phyloP scores from a whole-genome alignment of 2,888 invertebrate genomes.

The Emmelina monodactyla region DNA sequence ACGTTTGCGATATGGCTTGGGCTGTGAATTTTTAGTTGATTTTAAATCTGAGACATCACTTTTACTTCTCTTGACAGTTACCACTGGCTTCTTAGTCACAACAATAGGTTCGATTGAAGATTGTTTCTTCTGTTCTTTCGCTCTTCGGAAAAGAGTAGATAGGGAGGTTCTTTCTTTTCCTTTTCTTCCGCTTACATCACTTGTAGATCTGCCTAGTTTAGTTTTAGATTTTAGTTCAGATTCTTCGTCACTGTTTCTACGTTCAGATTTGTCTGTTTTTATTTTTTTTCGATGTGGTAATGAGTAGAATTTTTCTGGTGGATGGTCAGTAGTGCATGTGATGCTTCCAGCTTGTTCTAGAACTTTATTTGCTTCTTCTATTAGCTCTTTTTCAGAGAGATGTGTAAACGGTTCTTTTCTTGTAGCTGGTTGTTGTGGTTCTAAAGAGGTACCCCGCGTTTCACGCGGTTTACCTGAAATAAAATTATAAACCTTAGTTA shows the following conservation, averaged over 20 bases:
- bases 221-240: conserved; percentile 32
- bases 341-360: conserved; percentile 77
- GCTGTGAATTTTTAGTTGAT: conserved; percentile 50
- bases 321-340: conserved; percentile 69
- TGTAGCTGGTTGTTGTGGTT: conserved; percentile 30
- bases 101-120: conserved; percentile 59
- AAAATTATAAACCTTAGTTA: no score
- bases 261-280: conserved; percentile 38
- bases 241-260: conserved; percentile 66
- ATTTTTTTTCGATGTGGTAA: conserved; percentile 70
- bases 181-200: conserved; percentile 60
- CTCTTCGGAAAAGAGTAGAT: conserved; percentile 72
- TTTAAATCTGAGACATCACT: conserved; percentile 72
- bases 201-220: conserved; percentile 61
- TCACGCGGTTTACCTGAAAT: conserved; percentile 62
- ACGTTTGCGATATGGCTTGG: conserved; percentile 62
- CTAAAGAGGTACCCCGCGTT: conserved; percentile 39
- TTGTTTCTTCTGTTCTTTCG: conserved; percentile 54
- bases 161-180: conserved; percentile 68
- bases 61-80: conserved; percentile 66
- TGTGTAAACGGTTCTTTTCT: conserved; percentile 70
- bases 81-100: conserved; percentile 44
- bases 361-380: conserved; percentile 79
- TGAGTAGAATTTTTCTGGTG: conserved; percentile 73
- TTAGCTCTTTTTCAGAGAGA: conserved; percentile 74